Conservation (phyloP, 2,797 vertebrate species). For the Anomalospiza imberbis region DNA sequence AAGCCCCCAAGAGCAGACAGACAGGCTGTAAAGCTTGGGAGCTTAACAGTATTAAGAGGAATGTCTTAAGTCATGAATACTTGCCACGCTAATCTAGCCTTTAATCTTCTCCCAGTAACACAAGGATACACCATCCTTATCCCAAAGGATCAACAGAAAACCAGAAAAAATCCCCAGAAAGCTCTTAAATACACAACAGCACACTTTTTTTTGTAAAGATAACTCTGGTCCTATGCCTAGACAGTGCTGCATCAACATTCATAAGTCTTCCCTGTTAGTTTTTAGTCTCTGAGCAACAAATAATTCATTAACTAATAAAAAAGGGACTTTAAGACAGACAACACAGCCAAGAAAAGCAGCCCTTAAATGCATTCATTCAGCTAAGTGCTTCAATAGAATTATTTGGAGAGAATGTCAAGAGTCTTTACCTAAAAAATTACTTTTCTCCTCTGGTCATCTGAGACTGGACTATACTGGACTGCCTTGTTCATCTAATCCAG, state of each 20-base stretch:
- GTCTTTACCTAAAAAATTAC: not conserved
- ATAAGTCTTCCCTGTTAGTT: not conserved
- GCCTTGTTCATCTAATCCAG: not conserved
- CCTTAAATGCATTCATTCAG: not conserved
- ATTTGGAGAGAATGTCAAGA: not conserved
- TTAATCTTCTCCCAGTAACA: not conserved
- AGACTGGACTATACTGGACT: not conserved
- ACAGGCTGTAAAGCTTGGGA: not conserved
- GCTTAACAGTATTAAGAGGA: not conserved
- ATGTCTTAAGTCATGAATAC: not conserved
- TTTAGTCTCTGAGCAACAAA: not conserved
- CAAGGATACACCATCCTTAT: not conserved
- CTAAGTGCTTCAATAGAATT: not conserved
- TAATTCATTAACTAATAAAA: not conserved
- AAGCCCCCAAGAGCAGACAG: not conserved
- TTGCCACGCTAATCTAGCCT: not conserved
- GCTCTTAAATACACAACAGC: not conserved
- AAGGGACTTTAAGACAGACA: not conserved
- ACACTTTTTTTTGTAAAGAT: not conserved
- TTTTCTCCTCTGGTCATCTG: not conserved
- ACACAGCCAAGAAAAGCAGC: not conserved
- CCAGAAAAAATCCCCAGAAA: not conserved
- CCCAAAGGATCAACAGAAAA: not conserved
- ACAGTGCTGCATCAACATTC: not conserved
- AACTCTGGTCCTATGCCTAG: not conserved